Evolutionary conservation across 2,797 vertebrate genomes (phyloP).

Genomic region (Rhincodon typus): DNA sequence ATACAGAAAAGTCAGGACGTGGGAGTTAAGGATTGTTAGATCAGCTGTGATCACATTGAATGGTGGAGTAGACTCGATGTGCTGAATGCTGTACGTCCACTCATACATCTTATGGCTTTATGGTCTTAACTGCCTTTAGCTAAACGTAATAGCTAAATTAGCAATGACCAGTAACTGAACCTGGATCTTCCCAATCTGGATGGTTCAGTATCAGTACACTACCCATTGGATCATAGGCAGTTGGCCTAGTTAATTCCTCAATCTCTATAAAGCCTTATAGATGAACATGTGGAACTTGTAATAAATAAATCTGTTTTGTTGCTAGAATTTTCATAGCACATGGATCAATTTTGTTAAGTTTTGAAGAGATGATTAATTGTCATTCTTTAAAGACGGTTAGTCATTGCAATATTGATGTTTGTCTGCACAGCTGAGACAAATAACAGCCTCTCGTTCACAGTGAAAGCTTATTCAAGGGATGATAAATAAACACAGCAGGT

Average conservation of each 20-base stretch:
- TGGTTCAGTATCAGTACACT: neutral
- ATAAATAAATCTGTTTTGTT: conserved; percentile 15
- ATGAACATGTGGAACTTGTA: neutral
- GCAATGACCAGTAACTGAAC: neutral
- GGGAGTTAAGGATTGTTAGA: too few species aligned
- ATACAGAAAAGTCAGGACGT: too few species aligned
- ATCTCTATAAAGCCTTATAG: neutral
- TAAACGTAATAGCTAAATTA: neutral
- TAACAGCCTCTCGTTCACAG: neutral
- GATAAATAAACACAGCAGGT: conserved; percentile 16
- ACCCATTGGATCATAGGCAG: neutral
- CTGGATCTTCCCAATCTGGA: neutral
- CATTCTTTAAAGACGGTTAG: neutral
- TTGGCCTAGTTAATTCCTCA: neutral
- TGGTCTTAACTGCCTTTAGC: neutral
- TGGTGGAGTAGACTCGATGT: too few species aligned
- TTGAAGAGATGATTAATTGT: neutral
- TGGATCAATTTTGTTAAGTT: neutral
- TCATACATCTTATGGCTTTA: too few species aligned
- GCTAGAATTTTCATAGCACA: conserved; percentile 16
- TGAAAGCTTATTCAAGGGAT: neutral
- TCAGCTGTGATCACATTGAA: too few species aligned
- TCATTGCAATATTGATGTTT: neutral
- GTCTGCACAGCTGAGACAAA: conserved; percentile 18
- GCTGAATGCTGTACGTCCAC: too few species aligned